These are phyloP conservation scores for Ardeotis arabs DNA, from an alignment of 2,113 vertebrate genomes.

Conservation along the genomic window DNA sequence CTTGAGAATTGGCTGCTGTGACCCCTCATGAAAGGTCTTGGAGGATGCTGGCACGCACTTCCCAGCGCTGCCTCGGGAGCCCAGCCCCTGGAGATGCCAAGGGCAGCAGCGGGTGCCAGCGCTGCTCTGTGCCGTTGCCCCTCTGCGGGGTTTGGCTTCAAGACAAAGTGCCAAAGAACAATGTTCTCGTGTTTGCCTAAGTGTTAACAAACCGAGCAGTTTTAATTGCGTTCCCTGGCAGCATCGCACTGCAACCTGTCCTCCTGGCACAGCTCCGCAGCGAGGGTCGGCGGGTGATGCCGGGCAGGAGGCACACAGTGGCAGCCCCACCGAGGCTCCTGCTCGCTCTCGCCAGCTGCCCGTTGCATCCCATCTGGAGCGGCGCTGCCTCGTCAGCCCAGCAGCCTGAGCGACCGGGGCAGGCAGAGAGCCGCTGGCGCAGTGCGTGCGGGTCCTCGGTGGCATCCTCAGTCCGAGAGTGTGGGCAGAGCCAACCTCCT, in stretches of 20 bases:
- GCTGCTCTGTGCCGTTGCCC: neutral
- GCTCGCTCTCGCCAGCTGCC: neutral
- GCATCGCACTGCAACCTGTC: neutral
- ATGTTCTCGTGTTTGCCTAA: neutral
- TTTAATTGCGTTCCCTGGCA: neutral
- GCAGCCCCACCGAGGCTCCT: neutral
- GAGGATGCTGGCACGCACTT: fast-evolving
- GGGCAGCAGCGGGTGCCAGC: neutral
- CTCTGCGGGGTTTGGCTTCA: neutral
- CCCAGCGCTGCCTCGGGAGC: fast-evolving
- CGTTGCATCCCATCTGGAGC: neutral
- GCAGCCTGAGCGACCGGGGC: neutral
- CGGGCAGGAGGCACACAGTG: neutral
- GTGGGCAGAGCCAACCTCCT: neutral
- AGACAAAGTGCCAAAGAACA: neutral
- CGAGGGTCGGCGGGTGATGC: neutral
- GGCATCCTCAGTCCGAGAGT: neutral
- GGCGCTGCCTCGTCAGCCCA: neutral
- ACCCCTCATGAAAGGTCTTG: neutral
- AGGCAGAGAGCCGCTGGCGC: too few species aligned
- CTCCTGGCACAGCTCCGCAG: neutral
- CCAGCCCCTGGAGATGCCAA: neutral
- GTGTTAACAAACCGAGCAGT: neutral
- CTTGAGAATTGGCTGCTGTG: neutral
- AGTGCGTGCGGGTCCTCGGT: neutral